phyloP scores from a whole-genome alignment of 2,113 vertebrate species.

The Lethenteron reissneri region DNA sequence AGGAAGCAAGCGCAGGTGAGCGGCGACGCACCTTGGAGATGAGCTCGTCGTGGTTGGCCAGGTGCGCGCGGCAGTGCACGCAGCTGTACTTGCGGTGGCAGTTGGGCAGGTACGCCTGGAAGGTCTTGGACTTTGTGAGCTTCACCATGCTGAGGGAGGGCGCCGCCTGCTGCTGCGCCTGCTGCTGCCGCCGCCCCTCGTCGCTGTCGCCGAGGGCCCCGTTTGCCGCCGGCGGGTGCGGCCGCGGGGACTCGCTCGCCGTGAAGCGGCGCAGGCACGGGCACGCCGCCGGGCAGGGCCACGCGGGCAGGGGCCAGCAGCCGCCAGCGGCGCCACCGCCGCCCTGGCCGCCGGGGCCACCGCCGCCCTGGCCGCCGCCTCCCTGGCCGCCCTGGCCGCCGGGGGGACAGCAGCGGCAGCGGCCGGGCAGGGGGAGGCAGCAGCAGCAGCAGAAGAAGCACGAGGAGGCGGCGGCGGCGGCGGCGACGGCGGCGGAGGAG shows the following conservation, averaged over 20 bases:
- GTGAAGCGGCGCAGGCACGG: slow-evolving; percentile 10
- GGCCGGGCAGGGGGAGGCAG: slow-evolving; percentile 21
- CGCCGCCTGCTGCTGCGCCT: background rate
- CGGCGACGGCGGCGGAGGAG: slow-evolving; percentile 16
- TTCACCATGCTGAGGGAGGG: slow-evolving; percentile 70
- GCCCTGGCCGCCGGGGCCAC: slow-evolving; percentile 3
- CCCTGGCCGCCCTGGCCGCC: slow-evolving; percentile 15
- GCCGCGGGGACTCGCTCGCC: slow-evolving; percentile 8
- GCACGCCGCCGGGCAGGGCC: background rate
- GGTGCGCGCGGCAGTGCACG: slow-evolving; percentile 89
- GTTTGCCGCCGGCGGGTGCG: slow-evolving; percentile 11
- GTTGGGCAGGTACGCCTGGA: slow-evolving; percentile 86
- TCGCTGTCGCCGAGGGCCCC: slow-evolving; percentile 9
- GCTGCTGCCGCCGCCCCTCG: background rate
- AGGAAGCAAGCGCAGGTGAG: slow-evolving; percentile 13
- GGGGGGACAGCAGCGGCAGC: slow-evolving; percentile 19
- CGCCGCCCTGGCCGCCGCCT: slow-evolving; percentile 15
- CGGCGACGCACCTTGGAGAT: slow-evolving; percentile 42
- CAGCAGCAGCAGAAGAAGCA: slow-evolving; percentile 13
- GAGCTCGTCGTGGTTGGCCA: slow-evolving; percentile 93
- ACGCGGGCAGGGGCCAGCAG: background rate
- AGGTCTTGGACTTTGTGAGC: slow-evolving; percentile 96
- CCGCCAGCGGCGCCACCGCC: slow-evolving; percentile 4
- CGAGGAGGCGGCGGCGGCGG: no score
- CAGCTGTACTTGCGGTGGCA: slow-evolving; percentile 97